Percentiles rank a stretch among this genome's conserved stretches.
phyloP scores from a whole-genome alignment of 2,113 vertebrate genomes.

The Prietella phreatophila region DNA sequence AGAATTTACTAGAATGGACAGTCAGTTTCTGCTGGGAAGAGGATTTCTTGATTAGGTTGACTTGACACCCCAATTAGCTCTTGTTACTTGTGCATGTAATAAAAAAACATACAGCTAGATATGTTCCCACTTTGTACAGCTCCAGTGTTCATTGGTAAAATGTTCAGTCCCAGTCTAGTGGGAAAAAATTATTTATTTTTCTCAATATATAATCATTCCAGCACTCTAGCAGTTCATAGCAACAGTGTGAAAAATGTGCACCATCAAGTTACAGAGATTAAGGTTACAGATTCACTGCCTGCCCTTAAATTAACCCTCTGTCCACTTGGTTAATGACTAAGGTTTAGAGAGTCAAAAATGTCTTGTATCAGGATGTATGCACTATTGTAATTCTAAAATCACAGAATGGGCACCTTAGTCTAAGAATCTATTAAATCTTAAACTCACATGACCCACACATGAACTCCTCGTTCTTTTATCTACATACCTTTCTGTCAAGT shows the following conservation, averaged over 20 bases:
- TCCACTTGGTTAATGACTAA: conserved; percentile 7
- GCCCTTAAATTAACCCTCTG: not conserved
- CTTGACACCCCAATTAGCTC: not conserved
- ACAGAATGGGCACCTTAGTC: not conserved
- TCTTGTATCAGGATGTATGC: not conserved
- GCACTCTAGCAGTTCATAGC: not conserved
- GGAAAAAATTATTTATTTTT: not conserved
- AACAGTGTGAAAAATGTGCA: not conserved
- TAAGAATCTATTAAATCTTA: not conserved
- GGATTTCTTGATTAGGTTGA: no score
- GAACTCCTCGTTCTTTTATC: not conserved
- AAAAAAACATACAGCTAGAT: not conserved
- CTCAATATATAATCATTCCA: not conserved
- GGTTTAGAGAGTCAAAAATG: not conserved
- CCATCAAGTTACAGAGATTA: conserved; percentile 12
- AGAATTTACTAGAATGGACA: no score
- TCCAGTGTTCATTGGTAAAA: not conserved
- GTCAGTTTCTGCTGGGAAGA: no score
- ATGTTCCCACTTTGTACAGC: not conserved
- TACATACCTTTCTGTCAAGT: not conserved
- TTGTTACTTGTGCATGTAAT: not conserved
- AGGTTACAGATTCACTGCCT: conserved; percentile 24
- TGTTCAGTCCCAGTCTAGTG: not conserved
- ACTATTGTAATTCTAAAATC: not conserved
- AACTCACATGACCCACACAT: not conserved